Evolutionary conservation across 2,797 vertebrate species (phyloP), one percentile per base, ranked within the genome.

Genomic region (Cossypha polioptera): DNA sequence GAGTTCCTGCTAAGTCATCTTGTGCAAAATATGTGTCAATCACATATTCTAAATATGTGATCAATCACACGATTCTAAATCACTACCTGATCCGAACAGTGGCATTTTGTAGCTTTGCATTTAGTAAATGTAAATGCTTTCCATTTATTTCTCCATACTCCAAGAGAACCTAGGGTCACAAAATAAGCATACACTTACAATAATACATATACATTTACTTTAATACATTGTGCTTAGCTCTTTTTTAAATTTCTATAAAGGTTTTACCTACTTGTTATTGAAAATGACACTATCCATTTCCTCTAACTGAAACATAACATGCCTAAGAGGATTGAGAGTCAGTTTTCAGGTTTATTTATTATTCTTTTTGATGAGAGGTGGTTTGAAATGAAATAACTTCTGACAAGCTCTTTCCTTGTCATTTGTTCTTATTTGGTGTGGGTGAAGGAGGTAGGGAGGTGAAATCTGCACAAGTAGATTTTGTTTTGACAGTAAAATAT

Each of bases 301-400:
- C 20, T 87, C 43, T 79, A 54, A 55, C 22, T 77, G 77, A 90
- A 92, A 84, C 26, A 36, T 24, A 77, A 81, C 8, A 15, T 22
- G 13, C 53, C 38, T 84, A 67, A 67, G 48, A 78, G 33, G 26
- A 80, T 2, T 67, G 54, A 78, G n/a, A 73, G 10, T 31, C 7
- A 15, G 13, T 36, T 88, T 40, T 58, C 9, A 29, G 26, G n/a
- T 63, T 84, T 93, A 67, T 86, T 89, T 92, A 50, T 88, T 80
- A 45, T 53, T 76, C 51, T 69, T 94, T 82, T 57, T 92, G 33
- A 87, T 47, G 31, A 66, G 38, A 93, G 6, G 25, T 68, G 16
- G 31, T 45, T 91, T 72, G 51, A 86, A 86, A 91, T 81, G 15
- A 81, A 92, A 62, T 83, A 75, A 89, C 62, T 91, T 93, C 66